These are phyloP conservation scores for Aspidiotus rigidus DNA, from an alignment of 2,888 invertebrate genomes.

Conservation along the genomic window DNA sequence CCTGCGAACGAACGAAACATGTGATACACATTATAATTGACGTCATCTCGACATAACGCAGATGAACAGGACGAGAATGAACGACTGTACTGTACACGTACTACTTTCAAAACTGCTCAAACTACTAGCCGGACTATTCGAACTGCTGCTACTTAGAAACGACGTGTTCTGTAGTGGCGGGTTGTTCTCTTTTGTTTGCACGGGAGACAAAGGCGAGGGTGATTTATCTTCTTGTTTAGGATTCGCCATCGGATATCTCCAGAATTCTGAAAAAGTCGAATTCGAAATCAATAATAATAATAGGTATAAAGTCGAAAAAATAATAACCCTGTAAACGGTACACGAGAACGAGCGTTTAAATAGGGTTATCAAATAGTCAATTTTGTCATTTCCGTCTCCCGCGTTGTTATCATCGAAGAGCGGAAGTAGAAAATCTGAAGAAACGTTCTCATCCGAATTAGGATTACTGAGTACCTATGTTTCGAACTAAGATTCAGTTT, in stretches of 20 bases:
- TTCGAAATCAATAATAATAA: background rate
- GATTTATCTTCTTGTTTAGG: conserved; percentile 50
- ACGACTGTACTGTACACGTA: conserved; percentile 39
- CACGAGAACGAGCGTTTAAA: too few relatives aligned
- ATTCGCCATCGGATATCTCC: conserved; percentile 63
- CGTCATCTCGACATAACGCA: too few relatives aligned
- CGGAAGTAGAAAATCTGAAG: too few relatives aligned
- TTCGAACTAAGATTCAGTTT: too few relatives aligned
- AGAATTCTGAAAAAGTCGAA: conserved; percentile 40
- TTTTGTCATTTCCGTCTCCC: too few relatives aligned
- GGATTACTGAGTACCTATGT: too few relatives aligned
- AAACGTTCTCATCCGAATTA: too few relatives aligned
- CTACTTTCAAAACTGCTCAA: conserved; percentile 61
- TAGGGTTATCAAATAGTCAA: too few relatives aligned
- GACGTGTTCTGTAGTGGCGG: conserved; percentile 36
- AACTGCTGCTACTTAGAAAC: conserved; percentile 41
- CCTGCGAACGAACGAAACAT: conserved; percentile 36
- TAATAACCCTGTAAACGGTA: too few relatives aligned
- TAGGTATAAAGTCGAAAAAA: too few relatives aligned
- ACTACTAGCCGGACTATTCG: conserved; percentile 54
- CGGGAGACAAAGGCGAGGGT: conserved; percentile 43
- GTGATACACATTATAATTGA: background rate
- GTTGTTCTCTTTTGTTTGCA: conserved; percentile 44
- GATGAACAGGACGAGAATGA: too few relatives aligned
- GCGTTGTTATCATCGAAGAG: too few relatives aligned